Evolutionary conservation across 37 sponge, comb jelly and placozoan genomes (phyloP).

Genomic region (Ephydatia muelleri): DNA sequence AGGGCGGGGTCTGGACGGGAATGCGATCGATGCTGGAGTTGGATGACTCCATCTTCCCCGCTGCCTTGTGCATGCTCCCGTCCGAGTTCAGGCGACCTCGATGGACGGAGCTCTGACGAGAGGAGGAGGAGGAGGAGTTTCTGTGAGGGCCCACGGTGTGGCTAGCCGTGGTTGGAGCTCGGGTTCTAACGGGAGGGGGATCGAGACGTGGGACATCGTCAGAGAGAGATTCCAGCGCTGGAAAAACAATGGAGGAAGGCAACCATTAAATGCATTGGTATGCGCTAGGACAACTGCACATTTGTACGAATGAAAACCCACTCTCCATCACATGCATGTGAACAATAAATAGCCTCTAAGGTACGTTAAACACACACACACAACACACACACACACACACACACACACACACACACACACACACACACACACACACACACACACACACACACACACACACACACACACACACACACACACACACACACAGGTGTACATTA

Average conservation of each 20-base stretch:
- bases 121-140: background rate
- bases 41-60: background rate
- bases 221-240: background rate
- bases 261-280: background rate
- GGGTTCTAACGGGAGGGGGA: background rate
- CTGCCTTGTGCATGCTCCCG: background rate
- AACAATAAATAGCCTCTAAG: too few species aligned
- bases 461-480: constrained; percentile 33
- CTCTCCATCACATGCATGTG: too few species aligned
- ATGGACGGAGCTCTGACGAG: background rate
- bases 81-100: background rate
- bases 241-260: background rate
- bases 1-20: background rate
- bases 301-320: too few species aligned
- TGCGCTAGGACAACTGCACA: too few species aligned
- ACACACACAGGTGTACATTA: background rate
- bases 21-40: background rate
- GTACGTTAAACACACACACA: too few species aligned
- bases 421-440: too few species aligned
- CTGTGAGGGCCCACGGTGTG: background rate
- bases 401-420: too few species aligned
- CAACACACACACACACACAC: too few species aligned
- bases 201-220: background rate
- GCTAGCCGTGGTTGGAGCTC: background rate
- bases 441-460: constrained; percentile 19